phyloP scores from a whole-genome alignment of 2,888 invertebrate species.

The Falcaria lacertinaria region DNA sequence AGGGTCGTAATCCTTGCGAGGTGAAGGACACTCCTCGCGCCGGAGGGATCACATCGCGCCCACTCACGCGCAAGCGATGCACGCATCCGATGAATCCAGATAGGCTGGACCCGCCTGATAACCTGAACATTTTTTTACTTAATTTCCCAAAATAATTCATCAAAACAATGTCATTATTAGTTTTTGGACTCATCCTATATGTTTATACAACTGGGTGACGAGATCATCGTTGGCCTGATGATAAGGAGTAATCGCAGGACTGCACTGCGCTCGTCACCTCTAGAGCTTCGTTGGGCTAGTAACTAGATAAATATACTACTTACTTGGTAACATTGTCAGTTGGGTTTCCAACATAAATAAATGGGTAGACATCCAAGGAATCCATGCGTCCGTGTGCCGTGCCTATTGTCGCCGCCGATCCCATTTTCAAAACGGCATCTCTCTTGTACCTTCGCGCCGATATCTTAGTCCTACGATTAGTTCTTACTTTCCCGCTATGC shows the following conservation, averaged over 20 bases:
- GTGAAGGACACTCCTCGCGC: constrained; percentile 71
- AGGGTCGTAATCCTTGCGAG: constrained; percentile 56
- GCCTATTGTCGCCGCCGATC: constrained; percentile 51
- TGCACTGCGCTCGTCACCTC: too few species aligned
- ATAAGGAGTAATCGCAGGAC: too few species aligned
- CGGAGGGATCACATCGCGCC: constrained; percentile 77
- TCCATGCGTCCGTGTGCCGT: constrained; percentile 64
- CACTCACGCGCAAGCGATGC: constrained; percentile 84
- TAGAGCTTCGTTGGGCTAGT: too few species aligned
- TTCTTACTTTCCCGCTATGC: constrained; percentile 55
- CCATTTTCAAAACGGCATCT: constrained; percentile 61
- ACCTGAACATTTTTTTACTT: constrained; percentile 64
- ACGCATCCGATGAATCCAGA: constrained; percentile 92
- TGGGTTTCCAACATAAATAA: constrained; percentile 60
- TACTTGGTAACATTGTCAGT: constrained; percentile 68
- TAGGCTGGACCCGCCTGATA: constrained; percentile 85
- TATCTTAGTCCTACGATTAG: constrained; percentile 57
- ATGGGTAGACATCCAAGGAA: constrained; percentile 64
- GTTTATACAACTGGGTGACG: too few species aligned
- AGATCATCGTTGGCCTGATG: too few species aligned
- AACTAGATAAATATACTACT: constrained; percentile 21
- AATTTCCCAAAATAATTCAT: background rate
- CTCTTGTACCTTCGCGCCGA: constrained; percentile 67
- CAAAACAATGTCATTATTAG: too few species aligned
- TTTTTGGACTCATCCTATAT: too few species aligned